Conservation (phyloP, 1,140 invertebrate species). For the Hycleus cichorii region DNA sequence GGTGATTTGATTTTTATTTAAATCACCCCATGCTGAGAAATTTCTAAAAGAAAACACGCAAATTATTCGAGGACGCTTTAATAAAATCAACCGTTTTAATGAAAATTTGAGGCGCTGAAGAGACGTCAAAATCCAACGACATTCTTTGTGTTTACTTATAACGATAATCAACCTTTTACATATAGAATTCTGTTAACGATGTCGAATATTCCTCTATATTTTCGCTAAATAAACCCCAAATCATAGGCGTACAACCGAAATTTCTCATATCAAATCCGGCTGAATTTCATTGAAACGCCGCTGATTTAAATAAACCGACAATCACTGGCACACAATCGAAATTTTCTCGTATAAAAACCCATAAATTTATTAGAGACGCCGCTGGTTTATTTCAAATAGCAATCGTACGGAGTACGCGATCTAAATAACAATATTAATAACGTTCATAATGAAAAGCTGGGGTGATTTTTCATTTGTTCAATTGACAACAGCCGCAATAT, state of each 20-base stretch:
- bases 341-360: background rate
- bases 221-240: background rate
- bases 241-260: background rate
- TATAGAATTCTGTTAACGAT: constrained; percentile 2
- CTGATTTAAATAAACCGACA: too few relatives aligned
- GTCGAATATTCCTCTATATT: constrained; percentile 4
- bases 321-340: background rate
- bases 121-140: too few relatives aligned
- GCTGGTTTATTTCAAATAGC: background rate
- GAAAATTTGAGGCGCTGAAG: too few relatives aligned
- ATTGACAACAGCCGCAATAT: constrained; percentile 14
- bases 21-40: too few relatives aligned
- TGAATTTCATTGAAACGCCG: too few relatives aligned
- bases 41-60: too few relatives aligned
- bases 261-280: background rate
- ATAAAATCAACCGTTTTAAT: too few relatives aligned
- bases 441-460: background rate
- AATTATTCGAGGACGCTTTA: too few relatives aligned
- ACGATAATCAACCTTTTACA: background rate
- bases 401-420: constrained; percentile 14
- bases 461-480: constrained; percentile 19
- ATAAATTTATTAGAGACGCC: background rate
- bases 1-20: too few relatives aligned
- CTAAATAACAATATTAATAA: constrained; percentile 4
- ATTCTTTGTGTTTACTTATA: background rate